phyloP scores from a whole-genome alignment of 2,113 vertebrate genomes.

The Falcunculus frontatus region DNA sequence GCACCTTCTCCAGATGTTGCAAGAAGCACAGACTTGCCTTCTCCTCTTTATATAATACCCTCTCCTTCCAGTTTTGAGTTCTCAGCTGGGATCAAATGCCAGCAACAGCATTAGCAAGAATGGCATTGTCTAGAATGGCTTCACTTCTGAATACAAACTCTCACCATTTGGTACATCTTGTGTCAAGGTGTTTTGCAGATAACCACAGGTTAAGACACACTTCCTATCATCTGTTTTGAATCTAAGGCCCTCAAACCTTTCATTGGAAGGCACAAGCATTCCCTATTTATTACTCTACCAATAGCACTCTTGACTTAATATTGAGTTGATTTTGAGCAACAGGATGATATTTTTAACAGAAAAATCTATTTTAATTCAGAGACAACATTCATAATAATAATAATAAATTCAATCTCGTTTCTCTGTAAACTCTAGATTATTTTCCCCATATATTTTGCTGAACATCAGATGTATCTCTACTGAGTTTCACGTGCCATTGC shows the following conservation, averaged over 20 bases:
- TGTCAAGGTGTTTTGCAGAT: background rate
- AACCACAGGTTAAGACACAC: background rate
- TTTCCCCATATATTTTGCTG: background rate
- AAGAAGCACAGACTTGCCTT: constrained; percentile 76
- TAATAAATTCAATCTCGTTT: background rate
- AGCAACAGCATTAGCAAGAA: constrained; percentile 24
- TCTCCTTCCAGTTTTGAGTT: constrained; percentile 74
- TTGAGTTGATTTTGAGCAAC: background rate
- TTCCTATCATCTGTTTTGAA: background rate
- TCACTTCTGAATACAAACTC: background rate
- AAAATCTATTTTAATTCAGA: background rate
- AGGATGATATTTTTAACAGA: background rate
- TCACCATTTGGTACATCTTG: background rate
- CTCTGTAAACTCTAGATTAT: background rate
- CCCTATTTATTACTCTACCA: background rate
- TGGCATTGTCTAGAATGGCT: background rate
- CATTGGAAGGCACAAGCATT: background rate
- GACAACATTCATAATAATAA: background rate
- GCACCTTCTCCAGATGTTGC: constrained; percentile 69
- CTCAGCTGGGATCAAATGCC: constrained; percentile 62
- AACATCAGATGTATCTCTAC: background rate
- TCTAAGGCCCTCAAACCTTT: background rate
- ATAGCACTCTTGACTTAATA: background rate
- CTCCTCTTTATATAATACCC: constrained; percentile 70
- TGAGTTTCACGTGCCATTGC: background rate